phyloP scores from a whole-genome alignment of 2,113 vertebrate species.

The Nipponia nippon region DNA sequence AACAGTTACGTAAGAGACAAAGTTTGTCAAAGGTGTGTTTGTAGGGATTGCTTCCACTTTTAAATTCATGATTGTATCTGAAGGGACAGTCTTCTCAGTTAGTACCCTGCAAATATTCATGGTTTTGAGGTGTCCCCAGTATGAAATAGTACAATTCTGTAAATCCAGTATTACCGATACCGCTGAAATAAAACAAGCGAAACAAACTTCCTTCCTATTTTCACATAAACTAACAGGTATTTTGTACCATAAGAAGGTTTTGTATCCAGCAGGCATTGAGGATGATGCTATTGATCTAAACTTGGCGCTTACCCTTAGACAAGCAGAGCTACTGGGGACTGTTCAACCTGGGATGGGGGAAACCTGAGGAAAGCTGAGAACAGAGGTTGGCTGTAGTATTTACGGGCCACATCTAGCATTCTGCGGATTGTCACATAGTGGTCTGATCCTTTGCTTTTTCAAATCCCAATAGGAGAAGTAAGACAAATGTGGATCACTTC shows the following conservation, averaged over 20 bases:
- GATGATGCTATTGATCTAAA: neutral
- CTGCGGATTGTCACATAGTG: neutral
- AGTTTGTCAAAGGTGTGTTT: neutral
- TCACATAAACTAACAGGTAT: neutral
- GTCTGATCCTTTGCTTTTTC: neutral
- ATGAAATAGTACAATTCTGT: neutral
- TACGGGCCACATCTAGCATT: neutral
- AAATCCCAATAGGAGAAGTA: constrained; percentile 17
- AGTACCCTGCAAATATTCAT: neutral
- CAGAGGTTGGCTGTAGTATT: neutral
- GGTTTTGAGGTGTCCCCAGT: neutral
- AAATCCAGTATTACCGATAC: neutral
- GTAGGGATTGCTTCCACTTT: neutral
- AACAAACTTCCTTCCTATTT: neutral
- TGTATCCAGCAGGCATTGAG: neutral
- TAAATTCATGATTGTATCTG: neutral
- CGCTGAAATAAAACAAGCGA: neutral
- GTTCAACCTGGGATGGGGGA: neutral
- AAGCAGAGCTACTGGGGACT: neutral
- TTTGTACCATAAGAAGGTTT: neutral
- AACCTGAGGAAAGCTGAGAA: neutral
- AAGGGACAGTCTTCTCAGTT: neutral
- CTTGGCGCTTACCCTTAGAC: neutral
- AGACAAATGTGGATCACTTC: neutral
- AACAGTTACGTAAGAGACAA: neutral